phyloP scores from a whole-genome alignment of 2,113 vertebrate genomes.

The Hyla sarda region DNA sequence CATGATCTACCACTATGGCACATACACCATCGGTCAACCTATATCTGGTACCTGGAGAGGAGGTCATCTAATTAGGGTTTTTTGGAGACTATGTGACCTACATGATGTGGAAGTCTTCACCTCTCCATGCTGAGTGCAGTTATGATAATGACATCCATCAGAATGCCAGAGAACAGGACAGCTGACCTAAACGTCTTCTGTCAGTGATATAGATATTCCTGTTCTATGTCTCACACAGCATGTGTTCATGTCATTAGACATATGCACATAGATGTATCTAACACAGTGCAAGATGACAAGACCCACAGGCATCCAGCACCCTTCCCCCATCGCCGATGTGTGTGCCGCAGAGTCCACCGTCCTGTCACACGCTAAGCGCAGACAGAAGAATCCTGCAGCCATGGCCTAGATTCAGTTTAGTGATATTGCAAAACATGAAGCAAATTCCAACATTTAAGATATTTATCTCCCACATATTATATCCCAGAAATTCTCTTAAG shows the following conservation, averaged over 20 bases:
- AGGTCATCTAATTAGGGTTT: background rate
- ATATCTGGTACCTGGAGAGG: too few species aligned
- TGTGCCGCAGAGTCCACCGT: background rate
- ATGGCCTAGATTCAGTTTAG: background rate
- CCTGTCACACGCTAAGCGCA: constrained; percentile 1
- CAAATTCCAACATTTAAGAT: background rate
- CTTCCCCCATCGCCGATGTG: background rate
- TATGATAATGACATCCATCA: background rate
- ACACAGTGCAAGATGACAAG: background rate
- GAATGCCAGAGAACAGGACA: background rate
- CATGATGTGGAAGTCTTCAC: background rate
- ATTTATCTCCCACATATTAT: too few species aligned
- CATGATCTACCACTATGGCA: too few species aligned
- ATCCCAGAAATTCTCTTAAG: too few species aligned
- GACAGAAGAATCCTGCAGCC: background rate
- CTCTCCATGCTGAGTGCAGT: background rate
- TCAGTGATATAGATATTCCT: background rate
- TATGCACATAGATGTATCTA: constrained; percentile 23
- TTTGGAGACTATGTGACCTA: background rate
- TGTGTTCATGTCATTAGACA: constrained; percentile 34
- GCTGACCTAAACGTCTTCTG: background rate
- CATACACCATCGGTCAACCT: too few species aligned
- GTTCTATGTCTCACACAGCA: background rate
- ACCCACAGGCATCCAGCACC: background rate
- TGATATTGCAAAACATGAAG: background rate